Evolutionary conservation across 1,140 invertebrate genomes (phyloP).

Genomic region (Oedothorax gibbosus): DNA sequence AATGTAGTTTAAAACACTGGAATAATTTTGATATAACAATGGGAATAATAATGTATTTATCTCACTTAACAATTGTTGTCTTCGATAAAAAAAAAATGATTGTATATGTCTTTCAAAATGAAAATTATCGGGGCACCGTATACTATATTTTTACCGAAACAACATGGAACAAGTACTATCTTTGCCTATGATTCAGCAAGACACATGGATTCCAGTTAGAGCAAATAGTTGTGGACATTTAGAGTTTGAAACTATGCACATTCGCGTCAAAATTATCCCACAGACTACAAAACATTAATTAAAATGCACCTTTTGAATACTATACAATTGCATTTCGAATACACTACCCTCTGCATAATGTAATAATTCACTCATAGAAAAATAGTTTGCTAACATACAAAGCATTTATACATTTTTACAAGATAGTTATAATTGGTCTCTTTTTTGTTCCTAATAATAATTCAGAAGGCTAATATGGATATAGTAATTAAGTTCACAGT

Average conservation of each 20-base stretch:
- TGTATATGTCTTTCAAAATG: no score
- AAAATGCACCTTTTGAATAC: slow-evolving; percentile 2
- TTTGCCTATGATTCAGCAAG: neutral
- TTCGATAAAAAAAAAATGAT: no score
- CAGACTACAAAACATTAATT: slow-evolving; percentile 4
- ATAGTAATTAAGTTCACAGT: no score
- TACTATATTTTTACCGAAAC: neutral
- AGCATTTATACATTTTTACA: slow-evolving; percentile 11
- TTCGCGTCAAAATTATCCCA: neutral
- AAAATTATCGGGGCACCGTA: no score
- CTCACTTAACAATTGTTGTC: no score
- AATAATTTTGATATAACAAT: no score
- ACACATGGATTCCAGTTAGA: neutral
- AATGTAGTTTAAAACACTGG: no score
- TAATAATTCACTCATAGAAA: neutral
- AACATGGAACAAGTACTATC: slow-evolving; percentile 3
- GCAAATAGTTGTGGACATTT: no score
- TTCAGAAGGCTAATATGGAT: no score
- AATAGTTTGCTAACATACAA: slow-evolving; percentile 1
- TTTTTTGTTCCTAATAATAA: no score
- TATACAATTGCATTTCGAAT: slow-evolving; percentile 14
- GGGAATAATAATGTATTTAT: no score
- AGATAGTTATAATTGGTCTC: neutral
- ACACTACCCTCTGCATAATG: neutral
- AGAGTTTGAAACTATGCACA: no score